phyloP scores from a whole-genome alignment of 2,113 vertebrate genomes.

The Menidia beryllina region DNA sequence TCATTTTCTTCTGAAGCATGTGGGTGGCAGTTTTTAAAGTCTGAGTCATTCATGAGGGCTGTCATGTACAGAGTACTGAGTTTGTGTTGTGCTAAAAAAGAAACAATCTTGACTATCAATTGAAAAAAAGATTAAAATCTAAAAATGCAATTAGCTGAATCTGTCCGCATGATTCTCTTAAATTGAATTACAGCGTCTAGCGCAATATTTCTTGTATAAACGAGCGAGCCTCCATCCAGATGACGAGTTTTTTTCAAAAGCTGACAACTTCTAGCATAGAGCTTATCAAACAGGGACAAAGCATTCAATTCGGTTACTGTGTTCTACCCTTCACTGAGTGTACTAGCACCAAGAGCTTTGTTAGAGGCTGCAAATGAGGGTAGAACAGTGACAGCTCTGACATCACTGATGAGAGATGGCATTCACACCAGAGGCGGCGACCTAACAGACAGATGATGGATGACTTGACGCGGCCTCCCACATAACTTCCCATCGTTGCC shows the following conservation, averaged over 20 bases:
- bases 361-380: slow-evolving; percentile 45
- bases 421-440: slow-evolving; percentile 26
- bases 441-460: slow-evolving; percentile 52
- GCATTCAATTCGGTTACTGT: slow-evolving; percentile 30
- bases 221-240: too few species aligned
- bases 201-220: not conserved
- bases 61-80: slow-evolving; percentile 1
- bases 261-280: not conserved
- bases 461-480: slow-evolving; percentile 63
- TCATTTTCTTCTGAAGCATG: slow-evolving; percentile 44
- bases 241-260: not conserved
- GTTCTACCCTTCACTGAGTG: not conserved
- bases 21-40: slow-evolving; percentile 56
- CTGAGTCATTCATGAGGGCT: slow-evolving; percentile 43
- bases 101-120: not conserved
- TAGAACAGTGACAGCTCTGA: slow-evolving; percentile 54
- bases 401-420: slow-evolving; percentile 49
- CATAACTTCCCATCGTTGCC: slow-evolving; percentile 35
- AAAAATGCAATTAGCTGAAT: slow-evolving; percentile 8
- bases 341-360: slow-evolving; percentile 42
- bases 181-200: not conserved
- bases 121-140: not conserved
- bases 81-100: not conserved
- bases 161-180: not conserved
- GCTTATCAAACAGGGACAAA: slow-evolving; percentile 5